Conservation (phyloP, 2,888 invertebrate genomes). For the Melinaea menophilus region DNA sequence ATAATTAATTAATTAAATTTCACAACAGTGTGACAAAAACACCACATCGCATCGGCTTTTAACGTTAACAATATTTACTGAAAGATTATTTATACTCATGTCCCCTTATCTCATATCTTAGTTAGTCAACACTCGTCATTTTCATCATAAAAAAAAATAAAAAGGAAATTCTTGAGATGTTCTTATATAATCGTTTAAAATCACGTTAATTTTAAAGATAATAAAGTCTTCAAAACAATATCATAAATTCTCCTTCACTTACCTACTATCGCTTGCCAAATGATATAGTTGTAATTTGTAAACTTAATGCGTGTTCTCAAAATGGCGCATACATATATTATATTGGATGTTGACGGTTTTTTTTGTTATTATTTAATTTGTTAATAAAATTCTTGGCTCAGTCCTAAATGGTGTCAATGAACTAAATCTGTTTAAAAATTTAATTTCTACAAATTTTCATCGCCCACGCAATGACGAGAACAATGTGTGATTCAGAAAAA, state of each 20-base stretch:
- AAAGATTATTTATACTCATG: conserved; percentile 59
- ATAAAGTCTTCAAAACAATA: background rate
- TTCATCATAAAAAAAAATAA: too few relatives aligned
- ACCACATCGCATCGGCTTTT: conserved; percentile 43
- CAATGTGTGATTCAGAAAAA: background rate
- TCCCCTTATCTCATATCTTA: conserved; percentile 54
- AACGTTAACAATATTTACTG: conserved; percentile 61
- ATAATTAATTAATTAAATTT: conserved; percentile 1
- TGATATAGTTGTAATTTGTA: conserved; percentile 33
- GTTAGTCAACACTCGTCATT: conserved; percentile 40
- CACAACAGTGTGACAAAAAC: background rate
- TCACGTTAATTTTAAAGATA: background rate
- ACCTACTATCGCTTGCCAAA: conserved; percentile 26
- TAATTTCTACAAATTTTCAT: conserved; percentile 7
- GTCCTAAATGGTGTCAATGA: conserved; percentile 33
- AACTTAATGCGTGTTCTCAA: conserved; percentile 16
- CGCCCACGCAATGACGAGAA: background rate
- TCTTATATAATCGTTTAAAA: background rate
- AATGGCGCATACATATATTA: conserved; percentile 13
- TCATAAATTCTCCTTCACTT: background rate
- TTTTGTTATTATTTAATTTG: conserved; percentile 32
- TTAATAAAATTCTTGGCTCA: conserved; percentile 31
- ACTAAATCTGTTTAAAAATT: conserved; percentile 28
- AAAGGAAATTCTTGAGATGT: background rate
- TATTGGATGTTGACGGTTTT: conserved; percentile 35